These are phyloP conservation scores for Gopherus evgoodei DNA, from an alignment of 2,113 vertebrate genomes.

Conservation along the genomic window DNA sequence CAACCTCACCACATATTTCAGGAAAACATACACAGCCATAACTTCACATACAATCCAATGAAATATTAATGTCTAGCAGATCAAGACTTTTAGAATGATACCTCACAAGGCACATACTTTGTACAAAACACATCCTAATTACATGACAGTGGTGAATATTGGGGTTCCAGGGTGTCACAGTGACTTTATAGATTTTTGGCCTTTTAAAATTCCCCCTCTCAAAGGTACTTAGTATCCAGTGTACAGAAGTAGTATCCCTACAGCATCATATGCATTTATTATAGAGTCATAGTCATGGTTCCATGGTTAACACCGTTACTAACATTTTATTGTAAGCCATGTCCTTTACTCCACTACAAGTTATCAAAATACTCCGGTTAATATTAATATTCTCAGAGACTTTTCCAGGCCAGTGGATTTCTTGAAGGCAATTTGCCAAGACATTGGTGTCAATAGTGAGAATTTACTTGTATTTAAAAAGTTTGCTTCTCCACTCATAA, in stretches of 20 bases:
- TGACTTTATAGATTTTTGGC: neutral
- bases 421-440: neutral
- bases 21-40: too few species aligned
- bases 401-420: neutral
- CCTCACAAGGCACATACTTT: too few species aligned
- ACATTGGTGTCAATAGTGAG: neutral
- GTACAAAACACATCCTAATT: too few species aligned
- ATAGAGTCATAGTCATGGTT: neutral
- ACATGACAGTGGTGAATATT: too few species aligned
- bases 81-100: too few species aligned
- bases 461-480: neutral
- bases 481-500: neutral
- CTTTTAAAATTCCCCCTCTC: neutral
- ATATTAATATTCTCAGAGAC: neutral
- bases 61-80: too few species aligned
- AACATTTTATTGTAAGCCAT: neutral
- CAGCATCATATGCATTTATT: neutral
- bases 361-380: neutral
- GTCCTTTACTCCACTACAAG: neutral
- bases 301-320: neutral
- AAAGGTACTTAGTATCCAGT: neutral
- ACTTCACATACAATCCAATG: too few species aligned
- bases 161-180: too few species aligned
- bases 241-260: neutral
- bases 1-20: too few species aligned